Evolutionary conservation across 2,797 vertebrate genomes (phyloP), one percentile per base, ranked within the genome.

Genomic region (Champsocephalus gunnari): DNA sequence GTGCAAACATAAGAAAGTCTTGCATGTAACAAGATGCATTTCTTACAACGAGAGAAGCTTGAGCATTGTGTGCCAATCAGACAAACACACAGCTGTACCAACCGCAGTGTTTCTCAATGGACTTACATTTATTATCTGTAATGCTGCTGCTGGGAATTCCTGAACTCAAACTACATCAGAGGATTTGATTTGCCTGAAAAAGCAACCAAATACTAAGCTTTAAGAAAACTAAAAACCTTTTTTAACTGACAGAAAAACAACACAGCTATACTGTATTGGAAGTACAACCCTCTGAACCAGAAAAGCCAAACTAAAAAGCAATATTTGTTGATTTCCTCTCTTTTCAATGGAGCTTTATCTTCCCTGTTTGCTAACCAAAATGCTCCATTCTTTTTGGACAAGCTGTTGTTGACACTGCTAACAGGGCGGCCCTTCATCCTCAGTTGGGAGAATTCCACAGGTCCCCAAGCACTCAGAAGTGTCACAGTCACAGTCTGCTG

Each of bases 1-100:
- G 17, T 54, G 68, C 60, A 78, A 70, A 80, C 78, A 75, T 78
- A 86, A 89, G 89, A 82, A 75, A 57, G 73, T 66, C 72, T 89
- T 65, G 80, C 72, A 84, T 74, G 51, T 67, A 74, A 69, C 54
- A 21, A 4, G 3, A 4, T 11, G 41, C n/a, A 38, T 45, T 68
- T 75, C 76, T 84, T 77, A 67, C 82, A 68, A 74, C 44, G 64
- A 67, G 60, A 79, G 60, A 61, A 71, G 62, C 53, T 55, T 59
- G 16, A 60, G 48, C 38, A 49, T 58, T 12, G 44, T 61, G 68
- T 61, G 75, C 66, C 57, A 84, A 67, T 81, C 78, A 71, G 6
- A 43, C 14, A 43, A 38, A 38, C 34, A 49, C 10, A 43, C 14
- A 43, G 13, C 50, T 58, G 17, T 5, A 34, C 1, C 34, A 24